Percentiles rank a stretch among this genome's conserved stretches.
phyloP scores from a whole-genome alignment of 2,797 vertebrate genomes.

The Borostomias antarcticus region DNA sequence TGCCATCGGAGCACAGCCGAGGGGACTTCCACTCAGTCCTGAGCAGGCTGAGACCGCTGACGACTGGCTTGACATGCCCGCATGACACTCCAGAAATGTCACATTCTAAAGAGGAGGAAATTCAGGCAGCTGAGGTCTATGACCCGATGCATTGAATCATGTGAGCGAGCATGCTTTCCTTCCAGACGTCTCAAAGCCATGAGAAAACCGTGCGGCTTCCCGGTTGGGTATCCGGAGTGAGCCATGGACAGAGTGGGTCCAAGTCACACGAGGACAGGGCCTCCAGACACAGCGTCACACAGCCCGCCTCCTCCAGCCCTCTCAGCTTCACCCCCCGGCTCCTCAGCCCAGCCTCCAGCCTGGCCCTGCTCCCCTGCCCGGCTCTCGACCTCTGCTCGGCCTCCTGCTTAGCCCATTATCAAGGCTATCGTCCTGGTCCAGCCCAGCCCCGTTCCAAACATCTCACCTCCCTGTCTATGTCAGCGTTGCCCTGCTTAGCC shows the following conservation, averaged over 20 bases:
- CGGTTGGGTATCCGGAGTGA: not conserved
- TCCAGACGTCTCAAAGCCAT: constrained; percentile 1
- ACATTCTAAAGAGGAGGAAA: too few species aligned
- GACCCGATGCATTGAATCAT: not conserved
- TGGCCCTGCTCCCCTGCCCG: constrained; percentile 16
- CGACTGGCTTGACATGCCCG: too few species aligned
- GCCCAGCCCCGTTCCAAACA: not conserved
- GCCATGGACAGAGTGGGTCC: not conserved
- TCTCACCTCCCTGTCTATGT: not conserved
- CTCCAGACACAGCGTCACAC: not conserved
- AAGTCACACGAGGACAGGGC: constrained; percentile 12
- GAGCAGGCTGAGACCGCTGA: not conserved
- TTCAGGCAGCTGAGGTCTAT: too few species aligned
- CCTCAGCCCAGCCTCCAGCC: constrained; percentile 22
- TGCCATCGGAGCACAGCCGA: not conserved
- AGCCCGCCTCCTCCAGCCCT: not conserved
- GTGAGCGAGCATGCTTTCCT: not conserved
- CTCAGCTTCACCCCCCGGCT: not conserved
- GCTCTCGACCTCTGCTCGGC: not conserved
- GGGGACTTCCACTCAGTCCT: not conserved
- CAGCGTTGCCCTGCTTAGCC: not conserved
- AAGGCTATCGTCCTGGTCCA: not conserved
- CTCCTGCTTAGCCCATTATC: not conserved
- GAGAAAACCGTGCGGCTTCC: not conserved
- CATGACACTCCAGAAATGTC: not conserved